Conservation (phyloP, 2,113 vertebrate species). For the Syrrhaptes paradoxus region DNA sequence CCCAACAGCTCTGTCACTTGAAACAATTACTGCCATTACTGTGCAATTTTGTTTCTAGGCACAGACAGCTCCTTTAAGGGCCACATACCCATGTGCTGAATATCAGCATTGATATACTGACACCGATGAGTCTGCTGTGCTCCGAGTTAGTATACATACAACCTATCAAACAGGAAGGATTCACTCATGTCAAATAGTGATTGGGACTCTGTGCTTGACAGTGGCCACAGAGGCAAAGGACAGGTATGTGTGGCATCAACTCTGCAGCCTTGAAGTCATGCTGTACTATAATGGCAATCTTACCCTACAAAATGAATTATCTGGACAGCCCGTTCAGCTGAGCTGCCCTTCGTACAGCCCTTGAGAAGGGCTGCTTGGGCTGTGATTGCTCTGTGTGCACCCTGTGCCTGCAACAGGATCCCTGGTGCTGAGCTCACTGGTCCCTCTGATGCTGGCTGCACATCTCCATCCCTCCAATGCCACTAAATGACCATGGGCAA, state of each 20-base stretch:
- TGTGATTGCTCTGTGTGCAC: not conserved
- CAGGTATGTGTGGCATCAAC: not conserved
- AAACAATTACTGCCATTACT: not conserved
- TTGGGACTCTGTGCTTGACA: not conserved
- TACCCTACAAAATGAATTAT: not conserved
- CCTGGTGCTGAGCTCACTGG: not conserved
- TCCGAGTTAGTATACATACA: accelerated
- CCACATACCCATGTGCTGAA: not conserved
- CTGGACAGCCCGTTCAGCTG: not conserved
- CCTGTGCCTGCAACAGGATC: not conserved
- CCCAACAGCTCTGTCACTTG: not conserved
- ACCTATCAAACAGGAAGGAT: not conserved
- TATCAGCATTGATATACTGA: not conserved
- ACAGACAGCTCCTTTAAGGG: not conserved
- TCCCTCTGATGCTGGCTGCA: not conserved
- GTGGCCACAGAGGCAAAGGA: not conserved
- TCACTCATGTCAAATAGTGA: not conserved
- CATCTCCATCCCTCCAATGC: not conserved
- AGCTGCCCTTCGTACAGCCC: not conserved
- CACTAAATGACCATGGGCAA: not conserved
- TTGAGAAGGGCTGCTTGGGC: not conserved
- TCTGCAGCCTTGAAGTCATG: not conserved
- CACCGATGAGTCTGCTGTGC: not conserved
- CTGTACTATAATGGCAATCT: not conserved
- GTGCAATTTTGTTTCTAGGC: not conserved